Evolutionary conservation across 1,140 invertebrate genomes (phyloP).

Genomic region (Drosophila mojavensis): DNA sequence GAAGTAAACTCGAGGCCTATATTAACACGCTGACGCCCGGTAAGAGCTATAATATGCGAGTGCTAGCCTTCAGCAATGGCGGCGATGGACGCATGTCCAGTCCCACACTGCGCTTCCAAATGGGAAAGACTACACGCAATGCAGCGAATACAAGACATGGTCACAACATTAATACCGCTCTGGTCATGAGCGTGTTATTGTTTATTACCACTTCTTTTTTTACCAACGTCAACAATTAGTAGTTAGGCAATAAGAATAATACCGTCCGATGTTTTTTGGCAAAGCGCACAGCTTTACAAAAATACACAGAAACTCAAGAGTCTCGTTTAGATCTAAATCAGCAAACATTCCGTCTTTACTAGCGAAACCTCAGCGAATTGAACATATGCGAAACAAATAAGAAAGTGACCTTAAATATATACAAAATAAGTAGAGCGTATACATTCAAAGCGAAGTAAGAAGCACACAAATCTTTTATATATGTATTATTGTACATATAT

Average conservation of each 20-base stretch:
- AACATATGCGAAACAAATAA: constrained; percentile 51
- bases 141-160: constrained; percentile 62
- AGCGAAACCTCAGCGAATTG: constrained; percentile 54
- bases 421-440: constrained; percentile 66
- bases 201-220: constrained; percentile 66
- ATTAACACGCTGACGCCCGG: constrained; percentile 92
- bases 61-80: constrained; percentile 96
- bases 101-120: constrained; percentile 93
- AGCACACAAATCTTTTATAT: constrained; percentile 43
- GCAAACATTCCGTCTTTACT: constrained; percentile 58
- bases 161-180: constrained; percentile 68
- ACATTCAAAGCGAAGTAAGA: constrained; percentile 24
- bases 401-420: constrained; percentile 77
- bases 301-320: constrained; percentile 48
- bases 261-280: constrained; percentile 47
- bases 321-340: constrained; percentile 62
- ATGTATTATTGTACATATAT: constrained; percentile 44
- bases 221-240: constrained; percentile 53
- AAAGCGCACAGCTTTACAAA: constrained; percentile 62
- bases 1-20: constrained; percentile 90
- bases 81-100: constrained; percentile 98
- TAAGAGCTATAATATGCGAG: constrained; percentile 94
- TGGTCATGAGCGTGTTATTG: constrained; percentile 65
- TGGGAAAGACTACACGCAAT: constrained; percentile 87
- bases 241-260: constrained; percentile 32